A percentile compares a stretch with the other conserved stretches of the same genome.
Evolutionary conservation across 30 jellyfish, hydroid and myxozoan genomes (phyloP).

Genomic region (Catostylus mosaicus): DNA sequence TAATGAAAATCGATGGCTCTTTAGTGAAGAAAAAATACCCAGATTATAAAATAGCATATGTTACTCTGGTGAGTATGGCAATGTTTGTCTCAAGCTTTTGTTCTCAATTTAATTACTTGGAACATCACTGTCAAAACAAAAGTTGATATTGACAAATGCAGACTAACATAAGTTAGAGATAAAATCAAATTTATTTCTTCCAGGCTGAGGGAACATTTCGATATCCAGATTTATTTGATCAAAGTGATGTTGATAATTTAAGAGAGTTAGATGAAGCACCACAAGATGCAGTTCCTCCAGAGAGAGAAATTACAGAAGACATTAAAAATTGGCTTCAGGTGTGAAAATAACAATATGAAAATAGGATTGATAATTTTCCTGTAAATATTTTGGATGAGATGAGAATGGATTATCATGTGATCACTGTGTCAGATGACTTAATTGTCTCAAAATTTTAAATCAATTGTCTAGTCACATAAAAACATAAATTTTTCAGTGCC

Average conservation of each 20-base stretch:
- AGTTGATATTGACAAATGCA: background rate
- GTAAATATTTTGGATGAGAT: background rate
- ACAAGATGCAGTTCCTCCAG: slow-evolving; percentile 19
- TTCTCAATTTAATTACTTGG: background rate
- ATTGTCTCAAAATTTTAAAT: no score
- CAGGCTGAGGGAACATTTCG: slow-evolving; percentile 87
- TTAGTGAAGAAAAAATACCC: slow-evolving; percentile 63
- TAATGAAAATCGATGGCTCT: slow-evolving; percentile 54
- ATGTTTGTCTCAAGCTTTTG: background rate
- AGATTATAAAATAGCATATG: slow-evolving; percentile 84
- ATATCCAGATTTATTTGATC: slow-evolving; percentile 85
- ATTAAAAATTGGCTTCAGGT: slow-evolving; percentile 43
- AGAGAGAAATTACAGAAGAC: slow-evolving; percentile 34
- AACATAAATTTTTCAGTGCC: no score
- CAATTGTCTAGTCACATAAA: no score
- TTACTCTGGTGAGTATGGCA: slow-evolving; percentile 62
- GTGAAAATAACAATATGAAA: background rate
- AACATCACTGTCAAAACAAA: background rate
- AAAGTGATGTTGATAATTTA: slow-evolving; percentile 15
- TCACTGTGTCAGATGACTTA: no score
- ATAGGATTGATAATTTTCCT: background rate
- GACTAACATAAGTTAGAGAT: background rate
- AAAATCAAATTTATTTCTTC: background rate
- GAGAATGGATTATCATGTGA: no score
- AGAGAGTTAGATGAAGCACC: slow-evolving; percentile 22